Conservation (phyloP, 2,113 vertebrate genomes). For the Malurus melanocephalus region DNA sequence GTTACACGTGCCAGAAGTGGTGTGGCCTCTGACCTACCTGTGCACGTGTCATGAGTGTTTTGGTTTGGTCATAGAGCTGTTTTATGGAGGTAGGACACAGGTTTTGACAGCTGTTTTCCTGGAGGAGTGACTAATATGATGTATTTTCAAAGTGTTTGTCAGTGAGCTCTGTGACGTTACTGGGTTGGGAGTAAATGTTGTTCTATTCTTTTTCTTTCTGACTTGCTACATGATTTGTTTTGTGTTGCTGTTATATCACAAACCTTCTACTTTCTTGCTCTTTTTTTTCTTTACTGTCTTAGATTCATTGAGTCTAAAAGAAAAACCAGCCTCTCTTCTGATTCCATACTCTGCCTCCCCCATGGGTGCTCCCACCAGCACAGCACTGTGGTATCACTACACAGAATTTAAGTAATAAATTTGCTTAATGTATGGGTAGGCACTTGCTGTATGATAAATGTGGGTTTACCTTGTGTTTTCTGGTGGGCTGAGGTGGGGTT, state of each 20-base stretch:
- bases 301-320: not conserved
- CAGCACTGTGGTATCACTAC: not conserved
- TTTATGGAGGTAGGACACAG: not conserved
- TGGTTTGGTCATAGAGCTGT: not conserved
- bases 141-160: not conserved
- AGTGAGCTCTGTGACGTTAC: not conserved
- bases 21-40: not conserved
- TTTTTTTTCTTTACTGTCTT: not conserved
- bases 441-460: not conserved
- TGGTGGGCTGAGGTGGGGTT: not conserved
- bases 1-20: not conserved
- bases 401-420: not conserved
- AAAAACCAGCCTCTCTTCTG: not conserved
- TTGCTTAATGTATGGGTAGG: not conserved
- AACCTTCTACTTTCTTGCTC: not conserved
- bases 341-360: not conserved
- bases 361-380: not conserved
- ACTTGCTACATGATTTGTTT: not conserved
- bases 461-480: not conserved
- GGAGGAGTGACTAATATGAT: not conserved
- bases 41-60: not conserved
- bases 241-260: not conserved
- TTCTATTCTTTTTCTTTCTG: accelerated
- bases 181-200: not conserved
- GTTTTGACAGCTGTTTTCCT: not conserved